Conservation (phyloP, 2,113 vertebrate genomes). For the Meriones unguiculatus region DNA sequence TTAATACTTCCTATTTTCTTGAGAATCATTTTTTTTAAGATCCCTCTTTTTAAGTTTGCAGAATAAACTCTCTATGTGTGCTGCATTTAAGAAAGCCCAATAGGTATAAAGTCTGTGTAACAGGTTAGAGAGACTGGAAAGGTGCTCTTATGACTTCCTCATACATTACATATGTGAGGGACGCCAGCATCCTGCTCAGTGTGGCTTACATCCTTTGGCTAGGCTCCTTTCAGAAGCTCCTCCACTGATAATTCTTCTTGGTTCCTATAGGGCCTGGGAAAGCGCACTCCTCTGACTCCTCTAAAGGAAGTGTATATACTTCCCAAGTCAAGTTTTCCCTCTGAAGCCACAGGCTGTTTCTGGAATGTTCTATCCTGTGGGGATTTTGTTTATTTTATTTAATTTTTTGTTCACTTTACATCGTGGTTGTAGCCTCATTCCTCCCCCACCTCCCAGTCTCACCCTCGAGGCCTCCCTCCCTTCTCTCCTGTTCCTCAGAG, state of each 20-base stretch:
- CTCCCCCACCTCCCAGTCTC: no score
- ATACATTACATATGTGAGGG: neutral
- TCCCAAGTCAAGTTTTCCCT: neutral
- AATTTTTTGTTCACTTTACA: no score
- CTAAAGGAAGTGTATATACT: neutral
- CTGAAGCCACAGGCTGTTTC: neutral
- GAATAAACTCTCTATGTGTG: neutral
- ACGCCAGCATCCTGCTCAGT: neutral
- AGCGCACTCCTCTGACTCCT: neutral
- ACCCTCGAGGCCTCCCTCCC: no score
- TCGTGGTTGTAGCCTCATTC: no score
- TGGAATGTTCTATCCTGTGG: neutral
- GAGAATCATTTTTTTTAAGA: neutral
- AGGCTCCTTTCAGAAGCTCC: neutral
- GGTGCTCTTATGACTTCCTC: neutral
- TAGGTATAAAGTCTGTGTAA: neutral
- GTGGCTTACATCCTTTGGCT: neutral
- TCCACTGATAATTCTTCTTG: neutral
- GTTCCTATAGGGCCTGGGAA: neutral
- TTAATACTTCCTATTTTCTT: slow-evolving; percentile 29
- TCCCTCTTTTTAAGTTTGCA: slow-evolving; percentile 53
- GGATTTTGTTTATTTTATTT: no score
- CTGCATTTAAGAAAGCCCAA: slow-evolving; percentile 19
- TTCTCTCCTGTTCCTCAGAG: no score
- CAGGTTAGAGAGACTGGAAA: neutral